These are phyloP conservation scores for Lycocorax pyrrhopterus DNA, from an alignment of 2,113 vertebrate species.

Conservation along the genomic window DNA sequence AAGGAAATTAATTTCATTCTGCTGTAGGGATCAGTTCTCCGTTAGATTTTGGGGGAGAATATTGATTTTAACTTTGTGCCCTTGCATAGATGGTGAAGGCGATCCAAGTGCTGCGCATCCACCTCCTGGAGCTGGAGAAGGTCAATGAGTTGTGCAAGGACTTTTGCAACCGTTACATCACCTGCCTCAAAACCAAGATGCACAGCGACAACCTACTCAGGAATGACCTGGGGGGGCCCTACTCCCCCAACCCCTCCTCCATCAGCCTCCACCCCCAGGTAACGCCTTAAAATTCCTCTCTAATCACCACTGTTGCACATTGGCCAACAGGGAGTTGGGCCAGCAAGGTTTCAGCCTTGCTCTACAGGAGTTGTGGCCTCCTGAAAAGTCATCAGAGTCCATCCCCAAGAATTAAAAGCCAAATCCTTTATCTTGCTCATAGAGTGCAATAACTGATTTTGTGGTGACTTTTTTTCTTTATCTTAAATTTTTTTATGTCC, in stretches of 20 bases:
- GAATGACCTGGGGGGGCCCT: constrained; percentile 93
- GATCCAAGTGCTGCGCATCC: constrained; percentile 96
- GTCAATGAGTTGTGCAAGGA: constrained; percentile 99
- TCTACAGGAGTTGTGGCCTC: background rate
- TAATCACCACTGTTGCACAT: fast-evolving
- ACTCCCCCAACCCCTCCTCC: constrained; percentile 92
- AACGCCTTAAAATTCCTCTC: background rate
- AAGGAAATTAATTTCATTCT: background rate
- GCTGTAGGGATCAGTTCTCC: fast-evolving
- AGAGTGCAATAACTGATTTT: background rate
- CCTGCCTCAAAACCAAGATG: constrained; percentile 99
- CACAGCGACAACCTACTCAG: constrained; percentile 99
- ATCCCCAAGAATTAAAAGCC: background rate
- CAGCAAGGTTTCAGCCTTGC: background rate
- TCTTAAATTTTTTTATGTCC: background rate
- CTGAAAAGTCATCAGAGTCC: background rate
- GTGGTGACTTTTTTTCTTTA: background rate
- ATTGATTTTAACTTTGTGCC: background rate
- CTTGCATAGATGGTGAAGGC: constrained; percentile 90
- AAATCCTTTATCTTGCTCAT: background rate
- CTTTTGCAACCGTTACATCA: constrained; percentile 98
- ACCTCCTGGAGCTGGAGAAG: constrained; percentile 96
- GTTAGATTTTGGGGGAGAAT: background rate
- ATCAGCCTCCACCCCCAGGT: constrained; percentile 88
- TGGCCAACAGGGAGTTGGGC: background rate